Conservation (phyloP, 2,888 invertebrate species). For the Drosophila neoperkinsi region DNA sequence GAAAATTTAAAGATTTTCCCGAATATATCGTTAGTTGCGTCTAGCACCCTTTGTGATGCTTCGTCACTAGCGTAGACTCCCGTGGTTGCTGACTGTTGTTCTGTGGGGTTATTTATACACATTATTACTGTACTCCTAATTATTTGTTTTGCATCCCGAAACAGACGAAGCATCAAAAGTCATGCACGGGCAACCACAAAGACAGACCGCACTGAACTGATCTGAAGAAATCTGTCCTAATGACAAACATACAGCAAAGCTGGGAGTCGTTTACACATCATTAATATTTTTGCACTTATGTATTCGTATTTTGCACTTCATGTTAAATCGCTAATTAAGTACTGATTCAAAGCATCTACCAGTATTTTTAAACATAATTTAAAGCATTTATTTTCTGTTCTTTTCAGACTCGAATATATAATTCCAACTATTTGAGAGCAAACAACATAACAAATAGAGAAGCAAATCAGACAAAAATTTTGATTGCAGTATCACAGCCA, state of each 20-base stretch:
- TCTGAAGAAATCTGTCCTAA: slow-evolving; percentile 41
- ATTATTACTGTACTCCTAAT: slow-evolving; percentile 10
- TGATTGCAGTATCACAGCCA: neutral
- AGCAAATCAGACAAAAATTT: neutral
- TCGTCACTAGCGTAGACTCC: neutral
- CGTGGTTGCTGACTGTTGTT: neutral
- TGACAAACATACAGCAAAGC: slow-evolving; percentile 52
- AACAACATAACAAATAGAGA: neutral
- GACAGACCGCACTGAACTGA: slow-evolving; percentile 23
- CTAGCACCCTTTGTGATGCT: neutral
- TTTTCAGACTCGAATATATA: neutral
- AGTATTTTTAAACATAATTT: neutral
- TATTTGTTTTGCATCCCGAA: slow-evolving; percentile 5
- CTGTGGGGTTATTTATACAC: slow-evolving; percentile 2
- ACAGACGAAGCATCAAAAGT: slow-evolving; percentile 11
- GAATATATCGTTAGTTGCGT: neutral
- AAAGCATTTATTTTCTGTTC: neutral
- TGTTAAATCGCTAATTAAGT: slow-evolving; percentile 37
- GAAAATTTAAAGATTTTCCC: neutral
- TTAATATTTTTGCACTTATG: slow-evolving; percentile 50
- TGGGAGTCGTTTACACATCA: slow-evolving; percentile 47
- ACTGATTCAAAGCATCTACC: neutral
- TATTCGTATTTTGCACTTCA: slow-evolving; percentile 19
- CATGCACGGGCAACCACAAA: slow-evolving; percentile 22
- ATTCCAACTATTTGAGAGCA: neutral